Evolutionary conservation across 2,888 invertebrate species (phyloP), one percentile per base, ranked within the genome.

Genomic region (Drosophila anomalata): DNA sequence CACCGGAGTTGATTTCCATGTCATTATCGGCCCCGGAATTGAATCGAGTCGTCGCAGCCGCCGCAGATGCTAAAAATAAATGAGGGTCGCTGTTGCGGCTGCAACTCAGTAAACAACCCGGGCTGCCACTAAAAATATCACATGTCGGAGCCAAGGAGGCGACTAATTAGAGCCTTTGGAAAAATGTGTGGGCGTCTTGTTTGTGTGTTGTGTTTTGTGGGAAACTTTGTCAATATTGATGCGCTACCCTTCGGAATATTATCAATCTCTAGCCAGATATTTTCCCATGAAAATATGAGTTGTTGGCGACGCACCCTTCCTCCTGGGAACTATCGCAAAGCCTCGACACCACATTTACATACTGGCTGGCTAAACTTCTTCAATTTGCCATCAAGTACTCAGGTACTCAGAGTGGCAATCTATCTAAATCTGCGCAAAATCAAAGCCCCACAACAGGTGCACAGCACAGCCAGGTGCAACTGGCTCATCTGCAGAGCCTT

Each of bases 1-100:
- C 82, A 84, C 78, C 84, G 71, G 75, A 78, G 75, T 81, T 84
- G 84, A 84, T 84, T 82, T 83, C 82, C 82, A 84, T 82, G 82
- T 82, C 84, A 82, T 79, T 82, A 82, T 73, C 84, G 76, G 57
- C 31, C 36, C 26, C 39, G 17, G 14, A 14, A 47, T 26, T 72
- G 72, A 68, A 72, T 67, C 73, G 53, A 75, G 76, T 63, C 61
- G 48, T 24, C 22, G 22, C 22, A 54, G 72, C 66, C 71, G 71
- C 70, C 69, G 71, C 76, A 59, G 58, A 50, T 75, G 52, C 83
- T 78, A 78, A 78, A 82, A 84, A 82, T 79, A 79, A 63, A 61
- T 26, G 61, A 33, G 60, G 39, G 47, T 58, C 20, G 33, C 26
- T 8, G 20, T 31, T 11, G n/a, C 14, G 47, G 44, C 20, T 54